Evolutionary conservation across 2,113 vertebrate genomes (phyloP), one percentile per base, ranked within the genome.

Genomic region (Chaetorhynchus papuensis): DNA sequence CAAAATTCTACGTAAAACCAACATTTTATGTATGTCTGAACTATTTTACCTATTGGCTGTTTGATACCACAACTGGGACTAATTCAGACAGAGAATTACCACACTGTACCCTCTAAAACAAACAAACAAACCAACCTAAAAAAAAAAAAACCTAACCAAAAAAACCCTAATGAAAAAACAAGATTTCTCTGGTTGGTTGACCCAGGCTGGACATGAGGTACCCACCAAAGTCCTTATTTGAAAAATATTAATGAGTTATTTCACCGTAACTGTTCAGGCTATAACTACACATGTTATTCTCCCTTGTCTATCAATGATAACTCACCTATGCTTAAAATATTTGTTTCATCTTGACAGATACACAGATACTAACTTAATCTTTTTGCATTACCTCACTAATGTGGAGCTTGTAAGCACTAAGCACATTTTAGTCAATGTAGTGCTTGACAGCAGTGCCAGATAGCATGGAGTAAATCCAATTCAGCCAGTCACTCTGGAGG

Each of bases 141-240:
- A 7, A 47, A n/a, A n/a, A 39, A 33, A 64, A 23, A 7, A 21
- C 6, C 4, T 23, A 53, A 53, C 9, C 1, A 19, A 26, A 54
- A 42, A n/a, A 49, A 22, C 1, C 6, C 11, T 2, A 13, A 8
- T 2, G 24, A 33, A 11, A 18, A 12, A 37, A 9, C 23, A 37
- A 44, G 18, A 35, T 16, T 75, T 56, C 44, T 41, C 24, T 21
- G 21, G 3, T 68, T 15, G 10, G 4, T 42, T 71, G n/a, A 33
- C 52, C n/a, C 24, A 59, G 4, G 26, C 44, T 82, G n/a, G 59
- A 60, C 8, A 42, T 52, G 23, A 88, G 41, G 6, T 37, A 13
- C 41, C 19, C 37, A 68, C 28, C 47, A 57, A 63, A 80, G 66
- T 15, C 15, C 33, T 66, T 45, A 50, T 41, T 17, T 41, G 45